Conservation (phyloP, 2,888 invertebrate species). For the Pristionchus maxplancki region DNA sequence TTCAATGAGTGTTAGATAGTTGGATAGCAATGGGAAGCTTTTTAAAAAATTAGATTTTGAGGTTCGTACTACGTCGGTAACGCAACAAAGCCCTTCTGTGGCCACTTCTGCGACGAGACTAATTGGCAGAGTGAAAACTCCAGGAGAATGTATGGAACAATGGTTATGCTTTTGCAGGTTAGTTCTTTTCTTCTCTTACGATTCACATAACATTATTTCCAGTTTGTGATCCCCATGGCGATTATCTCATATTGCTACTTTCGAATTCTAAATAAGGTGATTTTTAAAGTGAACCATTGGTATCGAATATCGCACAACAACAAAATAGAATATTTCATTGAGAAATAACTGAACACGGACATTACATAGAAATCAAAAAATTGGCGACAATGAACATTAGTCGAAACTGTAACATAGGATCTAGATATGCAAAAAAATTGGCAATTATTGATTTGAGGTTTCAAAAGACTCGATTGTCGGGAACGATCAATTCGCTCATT, state of each 20-base stretch:
- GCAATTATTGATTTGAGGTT: conserved; percentile 48
- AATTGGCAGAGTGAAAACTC: conserved; percentile 89
- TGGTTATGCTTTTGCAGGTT: conserved; percentile 75
- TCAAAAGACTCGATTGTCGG: conserved; percentile 76
- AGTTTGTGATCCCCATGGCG: conserved; percentile 76
- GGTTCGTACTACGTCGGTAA: conserved; percentile 57
- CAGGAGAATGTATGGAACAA: conserved; percentile 85
- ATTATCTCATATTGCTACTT: conserved; percentile 77
- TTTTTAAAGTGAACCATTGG: background rate
- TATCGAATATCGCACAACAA: background rate
- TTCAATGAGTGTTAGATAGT: too few relatives aligned
- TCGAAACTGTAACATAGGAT: too few relatives aligned
- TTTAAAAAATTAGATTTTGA: background rate
- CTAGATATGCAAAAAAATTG: background rate
- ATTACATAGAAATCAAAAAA: background rate
- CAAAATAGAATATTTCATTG: background rate
- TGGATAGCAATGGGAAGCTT: too few relatives aligned
- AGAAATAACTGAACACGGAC: background rate
- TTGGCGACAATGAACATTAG: background rate
- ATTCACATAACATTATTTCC: conserved; percentile 49
- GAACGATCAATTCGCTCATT: conserved; percentile 75
- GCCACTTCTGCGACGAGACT: conserved; percentile 80
- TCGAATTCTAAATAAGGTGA: conserved; percentile 75
- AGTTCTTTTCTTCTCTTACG: background rate
- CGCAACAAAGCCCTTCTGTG: conserved; percentile 70